Evolutionary conservation across 1,140 invertebrate species (phyloP).

Genomic region (Palaemon carinicauda): DNA sequence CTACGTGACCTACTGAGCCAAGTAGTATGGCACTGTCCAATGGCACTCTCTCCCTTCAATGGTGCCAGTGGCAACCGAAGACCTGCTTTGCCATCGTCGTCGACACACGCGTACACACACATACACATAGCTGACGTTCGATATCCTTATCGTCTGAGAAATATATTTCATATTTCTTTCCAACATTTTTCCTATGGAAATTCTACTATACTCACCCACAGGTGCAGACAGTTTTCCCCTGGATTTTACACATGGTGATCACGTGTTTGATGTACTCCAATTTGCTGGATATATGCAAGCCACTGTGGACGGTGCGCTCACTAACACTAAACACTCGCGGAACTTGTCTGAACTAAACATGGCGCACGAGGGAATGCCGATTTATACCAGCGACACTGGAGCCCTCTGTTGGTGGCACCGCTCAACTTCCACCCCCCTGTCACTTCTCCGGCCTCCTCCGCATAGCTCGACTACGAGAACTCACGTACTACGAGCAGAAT

Average conservation of each 20-base stretch:
- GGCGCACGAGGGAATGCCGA: not conserved
- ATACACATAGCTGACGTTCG: too few species aligned
- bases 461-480: too few species aligned
- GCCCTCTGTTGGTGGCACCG: constrained; percentile 13
- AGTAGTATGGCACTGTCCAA: too few species aligned
- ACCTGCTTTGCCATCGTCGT: too few species aligned
- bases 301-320: not conserved
- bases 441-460: not conserved
- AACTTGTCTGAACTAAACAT: constrained; percentile 4
- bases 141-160: too few species aligned
- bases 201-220: constrained; percentile 31
- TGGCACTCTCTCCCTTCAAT: too few species aligned
- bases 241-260: constrained; percentile 52
- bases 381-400: constrained; percentile 4
- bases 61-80: too few species aligned
- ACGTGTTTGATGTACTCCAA: constrained; percentile 56
- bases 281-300: constrained; percentile 13
- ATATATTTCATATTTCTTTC: too few species aligned
- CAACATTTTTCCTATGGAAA: too few species aligned
- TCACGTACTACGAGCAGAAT: too few species aligned
- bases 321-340: not conserved
- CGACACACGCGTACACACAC: too few species aligned
- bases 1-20: too few species aligned
- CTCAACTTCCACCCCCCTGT: not conserved
- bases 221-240: constrained; percentile 48